These are phyloP conservation scores for Trachelus iudaicus DNA, from an alignment of 2,888 invertebrate species.

Conservation along the genomic window DNA sequence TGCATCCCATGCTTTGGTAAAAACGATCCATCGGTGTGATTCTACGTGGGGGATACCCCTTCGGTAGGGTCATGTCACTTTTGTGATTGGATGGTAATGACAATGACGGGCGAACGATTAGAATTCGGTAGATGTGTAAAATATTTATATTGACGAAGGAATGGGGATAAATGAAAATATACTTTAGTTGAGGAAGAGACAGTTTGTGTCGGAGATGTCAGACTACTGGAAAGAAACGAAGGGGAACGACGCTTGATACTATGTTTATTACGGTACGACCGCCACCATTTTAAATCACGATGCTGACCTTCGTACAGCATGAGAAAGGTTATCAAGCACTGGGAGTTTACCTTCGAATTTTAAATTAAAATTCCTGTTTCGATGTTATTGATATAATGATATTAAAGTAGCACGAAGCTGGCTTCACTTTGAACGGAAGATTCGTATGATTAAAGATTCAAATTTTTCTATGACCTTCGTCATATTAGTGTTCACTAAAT, in stretches of 20 bases:
- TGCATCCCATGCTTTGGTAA: slow-evolving; percentile 14
- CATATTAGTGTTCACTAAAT: background rate
- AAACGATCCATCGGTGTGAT: slow-evolving; percentile 1
- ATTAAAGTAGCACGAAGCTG: background rate
- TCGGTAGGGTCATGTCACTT: background rate
- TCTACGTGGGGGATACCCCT: background rate
- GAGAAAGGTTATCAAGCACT: background rate
- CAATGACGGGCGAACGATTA: background rate
- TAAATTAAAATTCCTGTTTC: background rate
- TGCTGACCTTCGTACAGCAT: slow-evolving; percentile 19
- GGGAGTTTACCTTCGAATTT: background rate
- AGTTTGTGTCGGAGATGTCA: background rate
- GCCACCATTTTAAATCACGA: slow-evolving; percentile 27
- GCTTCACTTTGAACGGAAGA: background rate
- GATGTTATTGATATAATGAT: background rate
- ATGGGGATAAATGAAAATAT: background rate
- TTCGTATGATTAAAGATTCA: background rate
- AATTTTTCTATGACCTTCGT: background rate
- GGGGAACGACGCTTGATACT: background rate
- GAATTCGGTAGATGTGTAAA: background rate
- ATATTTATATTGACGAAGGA: background rate
- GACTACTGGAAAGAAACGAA: background rate
- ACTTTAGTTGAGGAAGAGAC: background rate
- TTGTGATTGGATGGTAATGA: background rate
- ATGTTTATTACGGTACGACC: slow-evolving; percentile 1